Percentiles rank a stretch among this genome's conserved stretches.
Evolutionary conservation across 2,113 vertebrate species (phyloP).

Genomic region (Cnemophilus loriae): DNA sequence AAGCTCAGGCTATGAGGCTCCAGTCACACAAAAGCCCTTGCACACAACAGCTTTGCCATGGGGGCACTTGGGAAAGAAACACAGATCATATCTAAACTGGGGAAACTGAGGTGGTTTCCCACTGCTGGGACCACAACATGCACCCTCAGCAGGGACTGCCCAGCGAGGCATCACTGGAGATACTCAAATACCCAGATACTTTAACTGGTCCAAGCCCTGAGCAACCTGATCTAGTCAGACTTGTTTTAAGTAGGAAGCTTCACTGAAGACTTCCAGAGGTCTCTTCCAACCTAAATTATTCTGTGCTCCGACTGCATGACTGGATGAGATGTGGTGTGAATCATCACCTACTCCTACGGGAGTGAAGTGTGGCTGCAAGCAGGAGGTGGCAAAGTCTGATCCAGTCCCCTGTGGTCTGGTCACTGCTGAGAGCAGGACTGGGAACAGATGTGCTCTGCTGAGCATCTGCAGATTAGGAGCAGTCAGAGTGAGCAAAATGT

Average conservation of each 20-base stretch:
- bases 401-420: not conserved
- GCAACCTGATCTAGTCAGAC: not conserved
- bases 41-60: not conserved
- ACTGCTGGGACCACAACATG: fast-evolving
- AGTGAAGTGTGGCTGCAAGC: not conserved
- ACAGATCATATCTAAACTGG: fast-evolving
- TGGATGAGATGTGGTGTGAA: not conserved
- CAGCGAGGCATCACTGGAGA: not conserved
- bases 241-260: not conserved
- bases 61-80: not conserved
- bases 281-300: not conserved
- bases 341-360: not conserved
- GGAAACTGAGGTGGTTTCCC: not conserved
- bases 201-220: not conserved
- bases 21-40: not conserved
- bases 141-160: not conserved
- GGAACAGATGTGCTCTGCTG: not conserved
- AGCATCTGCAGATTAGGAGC: not conserved
- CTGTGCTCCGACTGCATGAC: not conserved
- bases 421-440: not conserved
- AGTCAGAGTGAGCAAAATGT: not conserved
- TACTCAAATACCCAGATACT: not conserved
- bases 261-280: not conserved
- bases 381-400: not conserved
- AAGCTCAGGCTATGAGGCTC: not conserved